phyloP scores from a whole-genome alignment of 2,113 vertebrate species.

The Megaptera novaeangliae region DNA sequence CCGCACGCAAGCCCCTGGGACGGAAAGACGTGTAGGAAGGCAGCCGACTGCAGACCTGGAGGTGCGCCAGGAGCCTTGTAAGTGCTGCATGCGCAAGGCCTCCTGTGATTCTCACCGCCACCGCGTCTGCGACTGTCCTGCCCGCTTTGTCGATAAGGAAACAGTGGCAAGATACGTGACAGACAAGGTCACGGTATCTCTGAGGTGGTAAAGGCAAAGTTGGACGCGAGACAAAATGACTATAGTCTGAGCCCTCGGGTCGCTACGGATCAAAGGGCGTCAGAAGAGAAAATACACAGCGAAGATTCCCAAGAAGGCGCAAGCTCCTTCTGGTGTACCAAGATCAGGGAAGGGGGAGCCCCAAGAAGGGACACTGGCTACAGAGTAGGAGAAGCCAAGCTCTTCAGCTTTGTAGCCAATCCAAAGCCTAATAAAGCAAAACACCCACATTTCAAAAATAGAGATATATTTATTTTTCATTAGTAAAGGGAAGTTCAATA shows the following conservation, averaged over 20 bases:
- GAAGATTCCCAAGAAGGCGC: too few relatives aligned
- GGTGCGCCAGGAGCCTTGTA: too few relatives aligned
- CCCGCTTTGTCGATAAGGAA: neutral
- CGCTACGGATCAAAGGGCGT: fast-evolving
- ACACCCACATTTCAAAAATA: conserved; percentile 48
- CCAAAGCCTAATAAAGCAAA: neutral
- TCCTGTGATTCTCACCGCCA: too few relatives aligned
- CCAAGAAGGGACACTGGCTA: too few relatives aligned
- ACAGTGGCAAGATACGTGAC: neutral
- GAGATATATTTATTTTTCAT: conserved; percentile 56
- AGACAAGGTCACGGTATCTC: neutral
- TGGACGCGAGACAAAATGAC: neutral
- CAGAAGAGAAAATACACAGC: fast-evolving
- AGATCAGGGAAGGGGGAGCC: neutral
- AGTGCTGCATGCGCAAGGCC: neutral
- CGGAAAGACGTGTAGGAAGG: neutral
- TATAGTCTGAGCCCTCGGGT: fast-evolving
- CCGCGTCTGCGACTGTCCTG: fast-evolving
- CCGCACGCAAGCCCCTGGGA: too few relatives aligned
- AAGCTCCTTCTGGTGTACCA: neutral
- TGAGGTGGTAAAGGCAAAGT: neutral
- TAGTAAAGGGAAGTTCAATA: conserved; percentile 47
- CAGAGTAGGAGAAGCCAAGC: fast-evolving
- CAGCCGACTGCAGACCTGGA: too few relatives aligned
- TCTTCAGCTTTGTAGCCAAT: neutral